Conservation (phyloP, 2,113 vertebrate species). For the Podarcis cretensis region DNA sequence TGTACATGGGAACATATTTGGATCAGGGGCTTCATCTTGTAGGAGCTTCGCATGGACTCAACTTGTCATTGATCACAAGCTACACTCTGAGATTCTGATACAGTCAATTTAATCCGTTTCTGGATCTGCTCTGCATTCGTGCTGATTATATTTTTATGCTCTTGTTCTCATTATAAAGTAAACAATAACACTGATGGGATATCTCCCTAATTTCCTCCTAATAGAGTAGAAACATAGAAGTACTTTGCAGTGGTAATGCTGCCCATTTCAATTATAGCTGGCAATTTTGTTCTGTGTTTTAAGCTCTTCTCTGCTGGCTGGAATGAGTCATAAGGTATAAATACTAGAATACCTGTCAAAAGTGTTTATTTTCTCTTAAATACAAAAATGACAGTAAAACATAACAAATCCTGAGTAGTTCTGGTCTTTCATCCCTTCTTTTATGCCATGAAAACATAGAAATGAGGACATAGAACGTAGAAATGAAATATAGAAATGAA, state of each 20-base stretch:
- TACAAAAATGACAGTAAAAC: neutral
- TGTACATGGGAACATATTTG: neutral
- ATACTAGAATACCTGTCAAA: neutral
- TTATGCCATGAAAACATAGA: neutral
- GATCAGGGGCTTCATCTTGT: neutral
- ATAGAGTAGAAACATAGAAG: slow-evolving; percentile 66
- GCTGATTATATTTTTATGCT: slow-evolving; percentile 50
- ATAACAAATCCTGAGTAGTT: neutral
- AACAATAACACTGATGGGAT: slow-evolving; percentile 54
- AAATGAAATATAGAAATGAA: too few species aligned
- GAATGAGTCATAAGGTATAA: slow-evolving; percentile 39
- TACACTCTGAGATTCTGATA: slow-evolving; percentile 23
- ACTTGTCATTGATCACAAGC: slow-evolving; percentile 26
- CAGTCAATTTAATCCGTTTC: slow-evolving; percentile 53
- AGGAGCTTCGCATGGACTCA: slow-evolving; percentile 37
- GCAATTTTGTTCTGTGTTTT: slow-evolving; percentile 54
- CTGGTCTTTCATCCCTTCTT: neutral
- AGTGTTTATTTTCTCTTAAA: neutral
- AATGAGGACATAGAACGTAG: too few species aligned
- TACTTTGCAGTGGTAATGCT: slow-evolving; percentile 54
- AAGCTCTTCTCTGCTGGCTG: slow-evolving; percentile 45
- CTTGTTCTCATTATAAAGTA: slow-evolving; percentile 60
- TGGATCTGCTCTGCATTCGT: slow-evolving; percentile 36
- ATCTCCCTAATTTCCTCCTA: slow-evolving; percentile 64
- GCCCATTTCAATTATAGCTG: slow-evolving; percentile 58